These are phyloP conservation scores for Hydrophis major DNA, from an alignment of 2,797 vertebrate species.

Conservation along the genomic window DNA sequence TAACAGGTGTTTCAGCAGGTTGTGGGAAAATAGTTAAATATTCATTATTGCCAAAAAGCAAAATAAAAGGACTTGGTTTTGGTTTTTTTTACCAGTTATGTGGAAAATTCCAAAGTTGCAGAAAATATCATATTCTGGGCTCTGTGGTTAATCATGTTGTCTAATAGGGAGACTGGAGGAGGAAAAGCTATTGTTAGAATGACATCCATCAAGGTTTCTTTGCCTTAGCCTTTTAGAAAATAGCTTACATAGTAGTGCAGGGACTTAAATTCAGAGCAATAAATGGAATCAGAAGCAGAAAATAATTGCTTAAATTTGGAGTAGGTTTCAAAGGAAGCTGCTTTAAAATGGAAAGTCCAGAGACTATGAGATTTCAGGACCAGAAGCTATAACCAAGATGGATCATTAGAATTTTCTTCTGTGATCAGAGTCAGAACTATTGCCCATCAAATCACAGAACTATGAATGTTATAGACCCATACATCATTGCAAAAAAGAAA, in stretches of 20 bases:
- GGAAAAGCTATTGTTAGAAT: neutral
- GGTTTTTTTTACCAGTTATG: neutral
- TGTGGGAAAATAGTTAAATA: neutral
- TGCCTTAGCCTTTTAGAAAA: neutral
- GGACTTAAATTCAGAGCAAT: neutral
- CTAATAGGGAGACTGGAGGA: neutral
- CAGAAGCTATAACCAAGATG: constrained; percentile 7
- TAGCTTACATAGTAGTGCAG: neutral
- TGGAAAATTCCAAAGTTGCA: neutral
- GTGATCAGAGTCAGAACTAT: neutral
- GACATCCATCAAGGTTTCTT: neutral
- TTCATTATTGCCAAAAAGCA: neutral
- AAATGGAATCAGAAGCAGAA: neutral
- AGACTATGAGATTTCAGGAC: neutral
- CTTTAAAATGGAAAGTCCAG: neutral
- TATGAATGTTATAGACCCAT: neutral
- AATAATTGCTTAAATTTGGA: neutral
- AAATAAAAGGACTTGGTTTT: neutral
- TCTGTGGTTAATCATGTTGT: neutral
- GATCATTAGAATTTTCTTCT: constrained; percentile 28
- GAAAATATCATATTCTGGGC: neutral
- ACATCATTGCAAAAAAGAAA: constrained; percentile 13
- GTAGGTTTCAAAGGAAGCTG: neutral
- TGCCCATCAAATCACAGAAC: neutral
- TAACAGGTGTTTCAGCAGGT: neutral